Evolutionary conservation across 2,888 invertebrate genomes (phyloP), one percentile per base, ranked within the genome.

Genomic region (Agonum fuliginosum): DNA sequence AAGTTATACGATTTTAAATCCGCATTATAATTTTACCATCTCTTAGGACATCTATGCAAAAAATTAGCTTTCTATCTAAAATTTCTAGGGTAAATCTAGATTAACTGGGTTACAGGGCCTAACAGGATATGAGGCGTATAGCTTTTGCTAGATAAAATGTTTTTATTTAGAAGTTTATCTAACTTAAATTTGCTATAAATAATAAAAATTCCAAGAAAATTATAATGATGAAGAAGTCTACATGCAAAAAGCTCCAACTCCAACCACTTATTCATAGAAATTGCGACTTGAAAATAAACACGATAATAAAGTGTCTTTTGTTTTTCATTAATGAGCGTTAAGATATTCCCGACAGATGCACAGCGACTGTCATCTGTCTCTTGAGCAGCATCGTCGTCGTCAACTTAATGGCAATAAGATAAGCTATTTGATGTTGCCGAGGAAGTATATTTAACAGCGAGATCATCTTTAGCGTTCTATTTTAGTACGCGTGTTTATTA

Each of bases 391-490:
- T 70, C 27, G 27, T 62, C 46, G 24, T 70, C 27, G 27, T 62
- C 46, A 43, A 24, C 58, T 65, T 74, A 74, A 74, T 62, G 62
- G 74, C 74, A 74, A 65, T 74, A 65, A 74, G 74, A 74, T 74
- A 74, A 62, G 74, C 74, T 30, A 74, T 74, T 74, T 74, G 74
- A 74, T 74, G 74, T 74, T 62, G 58, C 65, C 41, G 74, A 73
- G 54, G 41, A 58, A 58, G 43, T 58, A 73, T 54, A 58, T 73
- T 73, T 73, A 73, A 51, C 73, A 73, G 20, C 37, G 8, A 24
- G 48, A 48, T 62, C 58, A 62, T 62, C 27, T 62, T 30, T 30
- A 27, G 58, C 30, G 30, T 27, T 62, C 58, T 62, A 62, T 62
- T 62, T 62, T 30, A 14, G 30, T 30, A 27, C n/a, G 17, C 10